Evolutionary conservation across 2,888 invertebrate genomes (phyloP).

Genomic region (Dorcus parallelipipedus): DNA sequence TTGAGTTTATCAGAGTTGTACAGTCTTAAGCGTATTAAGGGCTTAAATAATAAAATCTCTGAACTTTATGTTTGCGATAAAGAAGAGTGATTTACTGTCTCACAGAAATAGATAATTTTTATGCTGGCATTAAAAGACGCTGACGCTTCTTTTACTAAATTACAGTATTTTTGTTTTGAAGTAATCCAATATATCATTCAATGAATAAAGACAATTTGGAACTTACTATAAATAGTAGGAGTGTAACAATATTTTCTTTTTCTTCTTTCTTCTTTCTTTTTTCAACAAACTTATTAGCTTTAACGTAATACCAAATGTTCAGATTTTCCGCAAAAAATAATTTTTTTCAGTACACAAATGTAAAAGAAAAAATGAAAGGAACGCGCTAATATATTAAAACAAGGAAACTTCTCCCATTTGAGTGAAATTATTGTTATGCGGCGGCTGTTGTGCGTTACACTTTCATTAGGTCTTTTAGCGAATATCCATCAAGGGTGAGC

Average conservation of each 20-base stretch:
- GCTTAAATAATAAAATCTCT: slow-evolving; percentile 17
- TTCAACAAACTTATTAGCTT: no score
- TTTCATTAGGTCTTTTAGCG: neutral
- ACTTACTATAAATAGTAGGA: no score
- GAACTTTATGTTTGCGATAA: slow-evolving; percentile 20
- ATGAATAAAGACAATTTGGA: no score
- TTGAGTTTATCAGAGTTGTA: no score
- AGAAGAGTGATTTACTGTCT: slow-evolving; percentile 20
- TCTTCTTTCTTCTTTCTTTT: no score
- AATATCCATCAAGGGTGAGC: neutral
- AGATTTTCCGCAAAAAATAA: no score
- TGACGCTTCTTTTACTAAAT: neutral
- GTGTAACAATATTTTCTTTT: no score
- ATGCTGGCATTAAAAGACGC: slow-evolving; percentile 16
- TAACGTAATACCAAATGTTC: no score
- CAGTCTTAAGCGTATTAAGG: no score
- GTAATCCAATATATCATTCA: no score
- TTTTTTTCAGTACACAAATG: no score
- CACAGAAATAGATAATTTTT: slow-evolving; percentile 21
- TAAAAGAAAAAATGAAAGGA: neutral
- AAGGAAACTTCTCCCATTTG: neutral
- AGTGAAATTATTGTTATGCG: neutral
- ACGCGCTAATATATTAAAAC: neutral
- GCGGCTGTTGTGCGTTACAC: neutral
- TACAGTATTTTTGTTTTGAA: no score